phyloP scores from a whole-genome alignment of 1,140 invertebrate genomes.

The Chrysopa pallens region DNA sequence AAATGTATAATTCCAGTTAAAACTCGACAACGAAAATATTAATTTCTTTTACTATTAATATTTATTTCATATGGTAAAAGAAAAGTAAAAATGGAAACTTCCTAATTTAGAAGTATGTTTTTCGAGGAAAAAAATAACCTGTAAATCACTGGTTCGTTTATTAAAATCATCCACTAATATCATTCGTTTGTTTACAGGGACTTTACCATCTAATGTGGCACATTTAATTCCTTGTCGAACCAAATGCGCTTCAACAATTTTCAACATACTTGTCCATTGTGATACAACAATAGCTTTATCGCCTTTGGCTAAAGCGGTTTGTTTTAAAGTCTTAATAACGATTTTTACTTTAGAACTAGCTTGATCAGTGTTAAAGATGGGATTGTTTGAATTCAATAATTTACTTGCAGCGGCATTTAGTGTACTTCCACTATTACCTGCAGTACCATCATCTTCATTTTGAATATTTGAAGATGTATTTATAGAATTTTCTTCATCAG shows the following conservation, averaged over 20 bases:
- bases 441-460: slow-evolving; percentile 12
- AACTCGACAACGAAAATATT: too few species aligned
- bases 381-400: slow-evolving; percentile 42
- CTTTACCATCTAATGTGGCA: slow-evolving; percentile 44
- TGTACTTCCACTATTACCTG: slow-evolving; percentile 15
- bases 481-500: slow-evolving; percentile 13
- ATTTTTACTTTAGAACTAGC: slow-evolving; percentile 37
- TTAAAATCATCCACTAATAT: slow-evolving; percentile 57
- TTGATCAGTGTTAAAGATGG: slow-evolving; percentile 38
- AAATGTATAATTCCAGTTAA: too few species aligned
- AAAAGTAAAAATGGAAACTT: too few species aligned
- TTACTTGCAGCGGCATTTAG: slow-evolving; percentile 23
- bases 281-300: slow-evolving; percentile 75
- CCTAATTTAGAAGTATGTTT: too few species aligned
- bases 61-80: too few species aligned
- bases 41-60: too few species aligned
- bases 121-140: not conserved
- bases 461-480: not conserved
- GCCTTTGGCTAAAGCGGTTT: slow-evolving; percentile 30
- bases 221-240: slow-evolving; percentile 27
- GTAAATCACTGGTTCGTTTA: slow-evolving; percentile 2
- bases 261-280: slow-evolving; percentile 65
- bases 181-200: slow-evolving; percentile 39
- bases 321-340: slow-evolving; percentile 35
- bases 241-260: slow-evolving; percentile 45